Conservation (phyloP, 1,140 invertebrate genomes). For the Anastrepha obliqua region DNA sequence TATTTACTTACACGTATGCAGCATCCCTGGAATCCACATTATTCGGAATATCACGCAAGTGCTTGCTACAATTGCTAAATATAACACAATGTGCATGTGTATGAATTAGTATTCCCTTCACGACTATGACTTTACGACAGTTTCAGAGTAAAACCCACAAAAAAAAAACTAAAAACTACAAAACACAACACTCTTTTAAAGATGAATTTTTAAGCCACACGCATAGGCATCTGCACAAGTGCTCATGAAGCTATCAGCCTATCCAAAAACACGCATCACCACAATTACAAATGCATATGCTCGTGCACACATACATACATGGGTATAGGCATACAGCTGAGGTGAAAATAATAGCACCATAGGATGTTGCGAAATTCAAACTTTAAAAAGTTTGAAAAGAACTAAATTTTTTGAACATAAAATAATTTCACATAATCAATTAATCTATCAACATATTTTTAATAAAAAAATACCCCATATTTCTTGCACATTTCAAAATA, state of each 20-base stretch:
- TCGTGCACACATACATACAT: neutral
- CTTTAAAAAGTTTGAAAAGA: too few relatives aligned
- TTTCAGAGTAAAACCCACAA: neutral
- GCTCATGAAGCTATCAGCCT: neutral
- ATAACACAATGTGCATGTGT: neutral
- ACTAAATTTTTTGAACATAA: too few relatives aligned
- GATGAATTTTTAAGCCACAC: constrained; percentile 12
- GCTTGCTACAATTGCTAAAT: constrained; percentile 5
- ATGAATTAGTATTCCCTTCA: neutral
- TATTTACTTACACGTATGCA: neutral
- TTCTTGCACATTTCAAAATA: too few relatives aligned
- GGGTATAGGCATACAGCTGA: neutral
- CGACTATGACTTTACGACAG: neutral
- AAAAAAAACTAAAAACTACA: neutral
- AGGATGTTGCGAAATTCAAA: too few relatives aligned
- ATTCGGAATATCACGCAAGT: neutral
- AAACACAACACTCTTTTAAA: neutral
- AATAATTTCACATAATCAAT: too few relatives aligned
- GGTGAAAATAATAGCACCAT: too few relatives aligned
- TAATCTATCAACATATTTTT: too few relatives aligned
- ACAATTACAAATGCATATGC: neutral
- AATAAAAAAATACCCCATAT: too few relatives aligned
- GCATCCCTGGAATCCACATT: neutral
- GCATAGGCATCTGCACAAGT: constrained; percentile 12
- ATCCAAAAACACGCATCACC: neutral